Conservation (phyloP, 1,140 invertebrate species). For the Neuroterus valhalla region DNA sequence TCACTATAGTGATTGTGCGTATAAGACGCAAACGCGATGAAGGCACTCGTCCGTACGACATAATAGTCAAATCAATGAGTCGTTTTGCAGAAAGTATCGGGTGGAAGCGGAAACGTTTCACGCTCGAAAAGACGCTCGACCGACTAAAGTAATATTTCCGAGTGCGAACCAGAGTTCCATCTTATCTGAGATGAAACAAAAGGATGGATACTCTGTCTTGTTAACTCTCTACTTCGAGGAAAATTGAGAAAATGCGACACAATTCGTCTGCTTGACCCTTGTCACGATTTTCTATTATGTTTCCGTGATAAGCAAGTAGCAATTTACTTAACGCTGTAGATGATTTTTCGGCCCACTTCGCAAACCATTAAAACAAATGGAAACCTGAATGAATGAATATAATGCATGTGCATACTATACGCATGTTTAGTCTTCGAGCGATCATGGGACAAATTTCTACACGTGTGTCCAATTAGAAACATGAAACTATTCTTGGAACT, state of each 20-base stretch:
- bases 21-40: slow-evolving; percentile 1
- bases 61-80: slow-evolving; percentile 28
- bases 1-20: slow-evolving; percentile 22
- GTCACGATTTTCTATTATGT: no score
- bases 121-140: neutral
- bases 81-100: slow-evolving; percentile 16
- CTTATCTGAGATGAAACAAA: neutral
- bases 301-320: no score
- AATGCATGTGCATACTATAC: slow-evolving; percentile 19
- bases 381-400: neutral
- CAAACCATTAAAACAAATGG: slow-evolving; percentile 11
- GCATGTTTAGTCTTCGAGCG: slow-evolving; percentile 41
- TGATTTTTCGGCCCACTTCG: no score
- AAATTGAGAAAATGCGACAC: neutral
- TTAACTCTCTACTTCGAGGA: neutral
- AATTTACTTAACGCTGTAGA: no score
- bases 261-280: neutral
- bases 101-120: slow-evolving; percentile 23
- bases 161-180: neutral
- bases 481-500: slow-evolving; percentile 58
- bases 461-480: slow-evolving; percentile 69
- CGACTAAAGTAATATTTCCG: slow-evolving; percentile 6
- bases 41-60: slow-evolving; percentile 24
- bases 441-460: slow-evolving; percentile 64
- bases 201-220: neutral